A percentile compares a stretch with the other conserved stretches of the same genome.
phyloP scores from a whole-genome alignment of 2,888 invertebrate species.

The Monoplex corrugatus region DNA sequence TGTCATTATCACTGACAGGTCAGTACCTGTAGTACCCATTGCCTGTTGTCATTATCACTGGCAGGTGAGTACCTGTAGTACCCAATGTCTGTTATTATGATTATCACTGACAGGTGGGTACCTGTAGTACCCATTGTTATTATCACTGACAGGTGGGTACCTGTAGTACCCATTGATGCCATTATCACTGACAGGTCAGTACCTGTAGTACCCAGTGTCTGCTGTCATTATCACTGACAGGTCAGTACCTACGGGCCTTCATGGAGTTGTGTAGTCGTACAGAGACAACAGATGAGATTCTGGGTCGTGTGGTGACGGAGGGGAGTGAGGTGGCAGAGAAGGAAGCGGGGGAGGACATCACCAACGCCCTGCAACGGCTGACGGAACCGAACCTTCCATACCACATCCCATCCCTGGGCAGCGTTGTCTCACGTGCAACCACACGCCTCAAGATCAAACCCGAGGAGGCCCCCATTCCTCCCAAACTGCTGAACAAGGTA shows the following conservation, averaged over 20 bases:
- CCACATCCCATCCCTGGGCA: conserved; percentile 74
- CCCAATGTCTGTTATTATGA: too few species aligned
- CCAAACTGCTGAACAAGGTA: conserved; percentile 86
- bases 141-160: too few species aligned
- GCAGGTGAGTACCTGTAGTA: too few species aligned
- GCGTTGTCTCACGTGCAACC: conserved; percentile 74
- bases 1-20: too few species aligned
- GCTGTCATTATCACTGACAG: neutral
- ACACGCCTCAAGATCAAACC: conserved; percentile 69
- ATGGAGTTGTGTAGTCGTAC: conserved; percentile 85
- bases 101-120: too few species aligned
- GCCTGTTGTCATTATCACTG: too few species aligned
- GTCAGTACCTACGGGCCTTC: conserved; percentile 89
- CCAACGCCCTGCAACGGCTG: conserved; percentile 85
- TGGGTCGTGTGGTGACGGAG: conserved; percentile 83
- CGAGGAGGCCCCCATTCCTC: conserved; percentile 89
- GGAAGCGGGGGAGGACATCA: conserved; percentile 70
- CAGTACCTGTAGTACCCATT: too few species aligned
- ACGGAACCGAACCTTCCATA: conserved; percentile 86
- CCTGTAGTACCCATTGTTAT: too few species aligned
- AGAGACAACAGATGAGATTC: conserved; percentile 83
- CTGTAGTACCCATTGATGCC: too few species aligned
- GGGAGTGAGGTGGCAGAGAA: conserved; percentile 61
- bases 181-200: too few species aligned
- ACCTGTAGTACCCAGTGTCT: too few species aligned